Conservation (phyloP, 2,113 vertebrate genomes). For the Petroica traversi region DNA sequence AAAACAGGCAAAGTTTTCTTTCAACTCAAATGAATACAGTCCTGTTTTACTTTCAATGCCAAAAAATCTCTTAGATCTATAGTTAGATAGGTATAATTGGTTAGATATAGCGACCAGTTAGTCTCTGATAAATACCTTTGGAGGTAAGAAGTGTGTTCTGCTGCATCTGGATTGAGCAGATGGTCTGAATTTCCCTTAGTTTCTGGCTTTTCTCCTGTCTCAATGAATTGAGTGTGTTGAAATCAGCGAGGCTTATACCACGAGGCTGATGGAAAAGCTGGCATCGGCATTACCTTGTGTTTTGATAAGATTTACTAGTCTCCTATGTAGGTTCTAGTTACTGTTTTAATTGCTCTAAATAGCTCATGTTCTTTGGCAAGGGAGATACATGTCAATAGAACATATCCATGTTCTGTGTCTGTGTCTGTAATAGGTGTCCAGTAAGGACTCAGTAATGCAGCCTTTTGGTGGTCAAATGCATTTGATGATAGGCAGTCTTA, state of each 20-base stretch:
- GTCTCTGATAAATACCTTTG: conserved; percentile 54
- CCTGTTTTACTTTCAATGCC: background rate
- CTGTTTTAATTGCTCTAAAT: conserved; percentile 11
- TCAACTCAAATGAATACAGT: background rate
- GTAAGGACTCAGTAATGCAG: background rate
- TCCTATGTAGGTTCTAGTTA: background rate
- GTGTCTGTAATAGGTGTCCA: background rate
- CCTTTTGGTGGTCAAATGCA: background rate
- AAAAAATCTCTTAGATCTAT: background rate
- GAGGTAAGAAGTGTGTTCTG: conserved; percentile 66
- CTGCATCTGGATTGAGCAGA: conserved; percentile 75
- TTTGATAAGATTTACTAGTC: conserved; percentile 24
- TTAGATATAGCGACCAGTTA: too few relatives aligned
- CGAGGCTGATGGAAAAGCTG: conserved; percentile 50
- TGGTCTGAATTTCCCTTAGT: conserved; percentile 65
- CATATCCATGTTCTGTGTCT: background rate
- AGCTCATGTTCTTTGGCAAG: background rate
- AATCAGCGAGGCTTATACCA: conserved; percentile 31
- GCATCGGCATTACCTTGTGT: conserved; percentile 16
- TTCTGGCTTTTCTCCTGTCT: conserved; percentile 67
- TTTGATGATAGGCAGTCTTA: background rate
- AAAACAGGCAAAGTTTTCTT: conserved; percentile 11
- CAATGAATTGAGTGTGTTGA: conserved; percentile 70
- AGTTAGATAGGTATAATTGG: too few relatives aligned
- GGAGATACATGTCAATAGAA: background rate